Evolutionary conservation across 2,797 vertebrate genomes (phyloP).

Genomic region (Antennarius maculatus): DNA sequence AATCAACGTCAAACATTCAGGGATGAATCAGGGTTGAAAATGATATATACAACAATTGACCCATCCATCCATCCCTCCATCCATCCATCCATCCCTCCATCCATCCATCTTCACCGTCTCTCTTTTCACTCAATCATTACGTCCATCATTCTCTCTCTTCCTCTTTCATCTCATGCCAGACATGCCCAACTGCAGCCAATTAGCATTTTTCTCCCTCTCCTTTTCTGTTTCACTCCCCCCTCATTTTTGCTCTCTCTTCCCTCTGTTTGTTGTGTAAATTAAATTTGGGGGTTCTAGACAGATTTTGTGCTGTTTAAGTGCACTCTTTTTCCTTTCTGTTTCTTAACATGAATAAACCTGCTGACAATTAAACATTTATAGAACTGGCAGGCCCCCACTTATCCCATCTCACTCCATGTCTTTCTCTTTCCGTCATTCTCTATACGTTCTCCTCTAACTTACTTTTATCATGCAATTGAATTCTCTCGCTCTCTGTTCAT

Average conservation of each 20-base stretch:
- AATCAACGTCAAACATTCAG: background rate
- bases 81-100: slow-evolving; percentile 35
- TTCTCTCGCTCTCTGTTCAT: slow-evolving; percentile 51
- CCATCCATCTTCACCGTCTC: slow-evolving; percentile 35
- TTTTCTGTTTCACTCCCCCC: slow-evolving; percentile 47
- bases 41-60: slow-evolving; percentile 32
- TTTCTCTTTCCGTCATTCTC: slow-evolving; percentile 33
- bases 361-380: slow-evolving; percentile 80
- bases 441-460: slow-evolving; percentile 69
- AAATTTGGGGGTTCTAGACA: slow-evolving; percentile 79
- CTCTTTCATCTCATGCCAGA: slow-evolving; percentile 82
- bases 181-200: slow-evolving; percentile 83
- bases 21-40: slow-evolving; percentile 12
- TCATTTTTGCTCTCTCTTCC: slow-evolving; percentile 62
- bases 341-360: slow-evolving; percentile 80
- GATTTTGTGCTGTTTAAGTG: slow-evolving; percentile 77
- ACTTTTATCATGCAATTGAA: slow-evolving; percentile 64
- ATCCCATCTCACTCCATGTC: slow-evolving; percentile 67
- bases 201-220: slow-evolving; percentile 73
- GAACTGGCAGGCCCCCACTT: slow-evolving; percentile 72
- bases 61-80: slow-evolving; percentile 37
- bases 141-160: slow-evolving; percentile 62
- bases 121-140: slow-evolving; percentile 51
- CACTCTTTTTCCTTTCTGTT: slow-evolving; percentile 61
- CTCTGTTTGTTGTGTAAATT: slow-evolving; percentile 85